Conservation (phyloP, 1,140 invertebrate genomes). For the Theocolax elegans region DNA sequence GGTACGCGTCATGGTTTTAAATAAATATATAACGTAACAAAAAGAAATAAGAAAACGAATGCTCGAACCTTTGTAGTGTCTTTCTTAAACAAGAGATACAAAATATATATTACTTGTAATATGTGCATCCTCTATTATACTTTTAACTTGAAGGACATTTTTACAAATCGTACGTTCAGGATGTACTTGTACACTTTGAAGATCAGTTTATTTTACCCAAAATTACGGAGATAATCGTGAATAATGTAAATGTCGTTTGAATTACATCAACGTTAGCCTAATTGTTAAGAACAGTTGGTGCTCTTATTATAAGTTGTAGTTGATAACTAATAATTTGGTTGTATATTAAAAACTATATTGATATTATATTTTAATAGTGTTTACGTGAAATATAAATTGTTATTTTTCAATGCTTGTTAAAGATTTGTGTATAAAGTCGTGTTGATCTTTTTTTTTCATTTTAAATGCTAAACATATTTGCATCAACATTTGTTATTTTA, state of each 20-base stretch:
- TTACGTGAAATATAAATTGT: background rate
- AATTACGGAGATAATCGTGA: too few relatives aligned
- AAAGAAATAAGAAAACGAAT: slow-evolving; percentile 31
- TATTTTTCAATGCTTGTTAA: slow-evolving; percentile 31
- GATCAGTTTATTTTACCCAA: too few relatives aligned
- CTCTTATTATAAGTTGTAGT: background rate
- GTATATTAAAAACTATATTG: background rate
- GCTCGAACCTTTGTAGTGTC: slow-evolving; percentile 32
- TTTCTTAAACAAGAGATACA: slow-evolving; percentile 2
- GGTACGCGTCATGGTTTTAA: slow-evolving; percentile 37
- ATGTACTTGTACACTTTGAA: too few relatives aligned
- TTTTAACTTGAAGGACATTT: background rate
- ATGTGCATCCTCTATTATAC: background rate
- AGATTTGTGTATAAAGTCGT: slow-evolving; percentile 16
- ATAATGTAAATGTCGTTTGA: too few relatives aligned
- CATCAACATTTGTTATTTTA: too few relatives aligned
- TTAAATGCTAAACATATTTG: background rate
- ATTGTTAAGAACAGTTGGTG: background rate
- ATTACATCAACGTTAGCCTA: too few relatives aligned
- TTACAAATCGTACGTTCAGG: too few relatives aligned
- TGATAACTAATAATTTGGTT: too few relatives aligned
- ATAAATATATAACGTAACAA: too few relatives aligned
- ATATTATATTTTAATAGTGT: background rate
- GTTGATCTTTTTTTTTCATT: slow-evolving; percentile 23
- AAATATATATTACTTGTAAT: slow-evolving; percentile 27